Percentiles rank a stretch among this genome's conserved stretches.
Evolutionary conservation across 64 coral and sea anemone genomes (phyloP).

Genomic region (Pocillopora damicornis): DNA sequence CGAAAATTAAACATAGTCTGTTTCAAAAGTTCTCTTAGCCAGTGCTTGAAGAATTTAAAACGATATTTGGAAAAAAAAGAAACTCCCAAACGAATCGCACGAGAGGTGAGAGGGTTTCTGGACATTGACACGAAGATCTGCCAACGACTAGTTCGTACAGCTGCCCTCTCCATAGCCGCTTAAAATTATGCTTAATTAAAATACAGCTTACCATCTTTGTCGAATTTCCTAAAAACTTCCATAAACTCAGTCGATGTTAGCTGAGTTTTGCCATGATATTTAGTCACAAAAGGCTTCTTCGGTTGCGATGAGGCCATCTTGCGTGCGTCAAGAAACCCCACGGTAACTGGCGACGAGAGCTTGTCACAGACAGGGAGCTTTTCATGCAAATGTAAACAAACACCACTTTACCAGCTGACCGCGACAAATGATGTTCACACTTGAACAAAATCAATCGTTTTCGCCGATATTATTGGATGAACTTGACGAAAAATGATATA

Average conservation of each 20-base stretch:
- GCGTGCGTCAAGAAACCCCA: neutral
- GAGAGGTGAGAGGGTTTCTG: neutral
- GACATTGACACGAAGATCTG: neutral
- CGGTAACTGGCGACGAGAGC: no score
- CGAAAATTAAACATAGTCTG: no score
- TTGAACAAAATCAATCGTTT: constrained; percentile 15
- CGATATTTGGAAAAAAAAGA: no score
- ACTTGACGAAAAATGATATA: neutral
- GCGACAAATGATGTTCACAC: neutral
- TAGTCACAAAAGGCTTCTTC: constrained; percentile 25
- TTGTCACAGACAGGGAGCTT: neutral
- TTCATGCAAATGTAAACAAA: neutral
- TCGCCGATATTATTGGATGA: constrained; percentile 22
- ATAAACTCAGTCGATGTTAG: constrained; percentile 51
- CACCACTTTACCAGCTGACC: constrained; percentile 6
- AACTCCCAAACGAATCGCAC: neutral
- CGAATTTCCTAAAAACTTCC: constrained; percentile 57
- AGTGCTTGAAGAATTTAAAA: no score
- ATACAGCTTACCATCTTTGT: constrained; percentile 54
- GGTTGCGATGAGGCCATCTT: constrained; percentile 16
- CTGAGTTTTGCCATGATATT: constrained; percentile 33
- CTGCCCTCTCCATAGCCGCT: neutral
- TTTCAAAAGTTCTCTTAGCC: no score
- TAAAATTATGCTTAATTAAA: neutral
- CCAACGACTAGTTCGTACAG: neutral